A percentile compares a stretch with the other conserved stretches of the same genome.
Conservation (phyloP, 2,888 invertebrate species). For the Megaustenia siamemsis region DNA sequence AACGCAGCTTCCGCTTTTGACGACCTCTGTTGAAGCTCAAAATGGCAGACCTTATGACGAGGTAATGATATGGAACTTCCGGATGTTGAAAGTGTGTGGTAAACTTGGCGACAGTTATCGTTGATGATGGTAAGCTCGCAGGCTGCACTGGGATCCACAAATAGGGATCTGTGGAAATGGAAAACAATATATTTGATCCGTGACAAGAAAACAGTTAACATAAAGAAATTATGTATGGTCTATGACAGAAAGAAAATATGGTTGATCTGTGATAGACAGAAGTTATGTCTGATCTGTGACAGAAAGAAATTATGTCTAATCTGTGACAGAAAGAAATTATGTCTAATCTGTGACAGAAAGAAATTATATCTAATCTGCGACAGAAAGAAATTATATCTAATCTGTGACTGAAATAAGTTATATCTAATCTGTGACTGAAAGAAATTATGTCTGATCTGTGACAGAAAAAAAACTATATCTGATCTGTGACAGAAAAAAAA, state of each 20-base stretch:
- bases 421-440: neutral
- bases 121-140: neutral
- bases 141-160: neutral
- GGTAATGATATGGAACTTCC: conserved; percentile 18
- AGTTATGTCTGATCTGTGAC: too few relatives aligned
- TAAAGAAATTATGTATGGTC: neutral
- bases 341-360: too few relatives aligned
- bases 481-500: too few relatives aligned
- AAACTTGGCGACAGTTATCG: conserved; percentile 13
- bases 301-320: too few relatives aligned
- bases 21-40: conserved; percentile 30
- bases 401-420: neutral
- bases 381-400: too few relatives aligned
- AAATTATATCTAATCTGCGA: too few relatives aligned
- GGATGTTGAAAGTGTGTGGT: conserved; percentile 23
- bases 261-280: neutral
- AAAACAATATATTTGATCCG: neutral
- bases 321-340: too few relatives aligned
- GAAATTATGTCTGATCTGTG: too few relatives aligned
- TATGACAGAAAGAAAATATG: too few relatives aligned
- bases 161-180: neutral
- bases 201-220: neutral
- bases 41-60: conserved; percentile 25
- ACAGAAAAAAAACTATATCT: too few relatives aligned
- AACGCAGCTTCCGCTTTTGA: neutral